These are phyloP conservation scores for Theocolax elegans DNA, from an alignment of 1,140 invertebrate species.

Conservation along the genomic window DNA sequence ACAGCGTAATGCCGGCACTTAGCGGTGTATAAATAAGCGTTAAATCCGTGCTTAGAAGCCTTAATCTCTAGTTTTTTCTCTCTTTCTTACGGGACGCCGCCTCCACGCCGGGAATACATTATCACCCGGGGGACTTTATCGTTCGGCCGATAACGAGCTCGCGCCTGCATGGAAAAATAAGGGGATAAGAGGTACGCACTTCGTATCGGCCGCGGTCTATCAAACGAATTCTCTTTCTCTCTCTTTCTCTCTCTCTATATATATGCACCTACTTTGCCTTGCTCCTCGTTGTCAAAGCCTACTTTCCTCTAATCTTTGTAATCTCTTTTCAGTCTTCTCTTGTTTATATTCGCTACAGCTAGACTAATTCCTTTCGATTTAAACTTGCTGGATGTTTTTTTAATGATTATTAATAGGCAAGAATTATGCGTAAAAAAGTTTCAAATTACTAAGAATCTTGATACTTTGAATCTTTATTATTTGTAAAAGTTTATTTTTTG, in stretches of 20 bases:
- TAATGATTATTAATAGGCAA: too few species aligned
- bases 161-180: slow-evolving; percentile 27
- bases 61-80: slow-evolving; percentile 66
- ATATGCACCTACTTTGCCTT: background rate
- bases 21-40: slow-evolving; percentile 68
- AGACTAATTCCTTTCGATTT: too few species aligned
- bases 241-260: too few species aligned
- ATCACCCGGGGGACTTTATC: slow-evolving; percentile 61
- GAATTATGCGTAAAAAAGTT: too few species aligned
- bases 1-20: slow-evolving; percentile 65
- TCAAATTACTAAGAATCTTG: too few species aligned
- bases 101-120: slow-evolving; percentile 60
- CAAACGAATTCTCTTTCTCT: too few species aligned
- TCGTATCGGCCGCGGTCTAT: slow-evolving; percentile 24
- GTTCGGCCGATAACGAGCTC: slow-evolving; percentile 54
- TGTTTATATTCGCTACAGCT: slow-evolving; percentile 18
- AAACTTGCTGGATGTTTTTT: too few species aligned
- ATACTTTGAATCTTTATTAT: too few species aligned
- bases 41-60: slow-evolving; percentile 67
- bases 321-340: background rate
- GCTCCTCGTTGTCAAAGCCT: background rate
- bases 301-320: slow-evolving; percentile 15
- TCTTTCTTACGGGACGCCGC: slow-evolving; percentile 39
- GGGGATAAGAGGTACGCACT: slow-evolving; percentile 26
- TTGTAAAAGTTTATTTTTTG: too few species aligned